phyloP scores from a whole-genome alignment of 2,888 invertebrate species.

The Byasa hedistus region DNA sequence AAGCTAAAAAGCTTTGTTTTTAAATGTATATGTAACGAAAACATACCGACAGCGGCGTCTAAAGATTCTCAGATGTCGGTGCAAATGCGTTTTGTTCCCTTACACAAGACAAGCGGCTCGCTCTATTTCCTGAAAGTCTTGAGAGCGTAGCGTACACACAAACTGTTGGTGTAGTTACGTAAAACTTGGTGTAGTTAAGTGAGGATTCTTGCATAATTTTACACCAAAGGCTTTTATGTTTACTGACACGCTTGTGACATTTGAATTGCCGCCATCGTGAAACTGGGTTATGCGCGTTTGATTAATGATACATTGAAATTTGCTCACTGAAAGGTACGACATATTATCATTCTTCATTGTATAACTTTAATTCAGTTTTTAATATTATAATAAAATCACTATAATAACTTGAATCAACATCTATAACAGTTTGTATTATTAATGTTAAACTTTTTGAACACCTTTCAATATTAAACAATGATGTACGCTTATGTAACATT shows the following conservation, averaged over 20 bases:
- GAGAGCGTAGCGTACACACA: constrained; percentile 1
- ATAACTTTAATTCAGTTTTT: no score
- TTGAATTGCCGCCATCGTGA: neutral
- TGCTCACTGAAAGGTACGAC: no score
- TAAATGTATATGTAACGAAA: no score
- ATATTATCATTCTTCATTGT: no score
- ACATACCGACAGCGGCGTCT: no score
- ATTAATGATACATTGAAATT: constrained; percentile 3
- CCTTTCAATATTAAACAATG: no score
- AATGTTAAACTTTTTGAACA: no score
- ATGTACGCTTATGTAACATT: neutral
- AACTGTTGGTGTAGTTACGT: constrained; percentile 13
- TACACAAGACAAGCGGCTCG: constrained; percentile 13
- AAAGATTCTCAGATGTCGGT: no score
- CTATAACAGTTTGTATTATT: no score
- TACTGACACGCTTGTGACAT: constrained; percentile 5
- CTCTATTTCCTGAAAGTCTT: constrained; percentile 19
- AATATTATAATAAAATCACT: no score
- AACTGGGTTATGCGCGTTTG: constrained; percentile 3
- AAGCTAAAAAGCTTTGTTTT: no score
- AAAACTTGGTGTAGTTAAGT: neutral
- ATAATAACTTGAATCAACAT: no score
- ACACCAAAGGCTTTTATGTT: constrained; percentile 11
- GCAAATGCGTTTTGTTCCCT: constrained; percentile 9
- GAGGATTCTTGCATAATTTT: constrained; percentile 15